These are phyloP conservation scores for Cancer borealis DNA, from an alignment of 2,888 invertebrate genomes.

Conservation along the genomic window DNA sequence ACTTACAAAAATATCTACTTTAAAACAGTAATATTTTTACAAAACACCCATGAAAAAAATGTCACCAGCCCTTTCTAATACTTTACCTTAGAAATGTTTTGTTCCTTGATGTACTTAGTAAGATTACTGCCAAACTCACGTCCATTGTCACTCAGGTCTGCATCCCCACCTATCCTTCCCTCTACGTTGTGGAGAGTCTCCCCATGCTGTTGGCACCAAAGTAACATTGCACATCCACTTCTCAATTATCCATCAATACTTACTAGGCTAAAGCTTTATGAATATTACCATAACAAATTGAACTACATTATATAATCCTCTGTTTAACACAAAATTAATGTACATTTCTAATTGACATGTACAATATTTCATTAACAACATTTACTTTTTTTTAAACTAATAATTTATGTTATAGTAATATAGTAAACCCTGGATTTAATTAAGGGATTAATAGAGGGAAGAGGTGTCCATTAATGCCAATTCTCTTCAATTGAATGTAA, in stretches of 20 bases:
- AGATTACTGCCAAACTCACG: conserved; percentile 88
- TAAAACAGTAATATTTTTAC: background rate
- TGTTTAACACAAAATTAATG: background rate
- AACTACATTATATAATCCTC: background rate
- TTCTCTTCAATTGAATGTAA: too few species aligned
- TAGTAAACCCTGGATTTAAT: background rate
- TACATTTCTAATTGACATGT: background rate
- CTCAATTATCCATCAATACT: background rate
- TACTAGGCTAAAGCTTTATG: background rate
- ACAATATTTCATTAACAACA: background rate
- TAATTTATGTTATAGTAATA: background rate
- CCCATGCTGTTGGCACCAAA: conserved; percentile 87
- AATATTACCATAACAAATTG: background rate
- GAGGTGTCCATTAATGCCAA: too few species aligned
- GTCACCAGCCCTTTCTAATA: background rate
- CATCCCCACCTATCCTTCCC: conserved; percentile 97
- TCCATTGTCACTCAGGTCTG: conserved; percentile 90
- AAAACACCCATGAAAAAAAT: background rate
- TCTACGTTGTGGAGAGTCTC: conserved; percentile 95
- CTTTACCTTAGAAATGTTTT: conserved; percentile 73
- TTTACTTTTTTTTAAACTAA: background rate
- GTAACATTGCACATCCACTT: background rate
- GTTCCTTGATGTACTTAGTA: conserved; percentile 88
- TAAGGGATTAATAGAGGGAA: too few species aligned
- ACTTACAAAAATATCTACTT: too few species aligned